Percentiles rank a stretch among this genome's conserved stretches.
Evolutionary conservation across 1,140 invertebrate species (phyloP).

Genomic region (Euura lappo): DNA sequence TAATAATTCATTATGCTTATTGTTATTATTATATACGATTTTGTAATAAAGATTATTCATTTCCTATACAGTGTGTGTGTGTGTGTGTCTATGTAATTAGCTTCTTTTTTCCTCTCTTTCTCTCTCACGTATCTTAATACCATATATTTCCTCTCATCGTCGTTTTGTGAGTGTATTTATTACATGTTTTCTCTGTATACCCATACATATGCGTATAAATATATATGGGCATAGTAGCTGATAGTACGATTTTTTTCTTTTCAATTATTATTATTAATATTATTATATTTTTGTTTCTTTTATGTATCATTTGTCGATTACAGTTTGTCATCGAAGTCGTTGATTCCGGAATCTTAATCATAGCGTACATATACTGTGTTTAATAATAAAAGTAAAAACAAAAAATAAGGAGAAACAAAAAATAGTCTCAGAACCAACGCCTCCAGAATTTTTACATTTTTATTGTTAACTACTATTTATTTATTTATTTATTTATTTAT

Average conservation of each 20-base stretch:
- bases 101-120: neutral
- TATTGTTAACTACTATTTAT: too few species aligned
- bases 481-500: too few species aligned
- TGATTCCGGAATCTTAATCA: too few species aligned
- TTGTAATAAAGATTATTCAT: slow-evolving; percentile 27
- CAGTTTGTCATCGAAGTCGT: too few species aligned
- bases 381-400: too few species aligned
- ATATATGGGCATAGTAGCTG: slow-evolving; percentile 16
- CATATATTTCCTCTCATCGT: slow-evolving; percentile 20
- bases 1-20: slow-evolving; percentile 26
- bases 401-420: too few species aligned
- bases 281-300: too few species aligned
- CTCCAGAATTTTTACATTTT: too few species aligned
- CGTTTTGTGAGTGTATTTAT: slow-evolving; percentile 8
- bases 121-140: slow-evolving; percentile 9
- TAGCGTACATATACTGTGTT: too few species aligned
- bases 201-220: slow-evolving; percentile 9
- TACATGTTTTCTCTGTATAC: slow-evolving; percentile 11
- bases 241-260: slow-evolving; percentile 13
- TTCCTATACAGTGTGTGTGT: slow-evolving; percentile 9
- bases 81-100: neutral
- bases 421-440: too few species aligned
- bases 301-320: too few species aligned
- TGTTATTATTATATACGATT: neutral
- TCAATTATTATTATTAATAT: neutral